These are phyloP conservation scores for Peromyscus melanophrys DNA, from an alignment of 2,797 vertebrate species.

Conservation along the genomic window DNA sequence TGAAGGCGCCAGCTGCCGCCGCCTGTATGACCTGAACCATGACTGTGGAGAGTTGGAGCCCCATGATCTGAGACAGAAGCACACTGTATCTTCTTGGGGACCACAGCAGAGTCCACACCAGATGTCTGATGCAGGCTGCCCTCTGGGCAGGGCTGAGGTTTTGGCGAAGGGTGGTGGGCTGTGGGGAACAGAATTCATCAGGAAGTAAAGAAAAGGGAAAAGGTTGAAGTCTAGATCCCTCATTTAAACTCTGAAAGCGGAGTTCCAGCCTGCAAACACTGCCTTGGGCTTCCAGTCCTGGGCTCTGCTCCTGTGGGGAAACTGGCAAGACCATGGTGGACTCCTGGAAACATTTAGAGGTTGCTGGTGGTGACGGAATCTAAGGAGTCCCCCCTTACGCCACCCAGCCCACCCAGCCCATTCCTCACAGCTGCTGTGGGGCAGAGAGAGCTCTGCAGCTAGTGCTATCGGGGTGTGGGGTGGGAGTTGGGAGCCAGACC, in stretches of 20 bases:
- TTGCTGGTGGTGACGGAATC: background rate
- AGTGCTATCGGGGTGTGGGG: accelerated
- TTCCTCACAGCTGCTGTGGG: background rate
- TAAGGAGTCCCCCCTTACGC: background rate
- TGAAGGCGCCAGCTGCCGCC: accelerated
- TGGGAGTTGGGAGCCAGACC: background rate
- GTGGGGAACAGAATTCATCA: accelerated
- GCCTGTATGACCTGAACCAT: background rate
- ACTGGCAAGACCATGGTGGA: background rate
- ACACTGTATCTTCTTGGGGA: background rate
- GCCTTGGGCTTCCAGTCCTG: background rate
- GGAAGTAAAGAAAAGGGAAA: background rate
- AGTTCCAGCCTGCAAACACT: background rate
- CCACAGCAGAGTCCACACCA: accelerated
- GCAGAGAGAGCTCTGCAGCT: background rate
- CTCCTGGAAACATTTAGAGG: background rate
- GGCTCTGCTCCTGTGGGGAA: background rate
- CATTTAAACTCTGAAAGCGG: background rate
- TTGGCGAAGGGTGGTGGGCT: accelerated
- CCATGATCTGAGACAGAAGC: background rate
- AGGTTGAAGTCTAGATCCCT: background rate
- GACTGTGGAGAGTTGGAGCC: background rate
- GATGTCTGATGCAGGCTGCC: background rate
- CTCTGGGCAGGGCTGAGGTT: background rate
- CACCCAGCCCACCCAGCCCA: background rate